Evolutionary conservation across 2,113 vertebrate species (phyloP).

Genomic region (Aepyceros melampus): DNA sequence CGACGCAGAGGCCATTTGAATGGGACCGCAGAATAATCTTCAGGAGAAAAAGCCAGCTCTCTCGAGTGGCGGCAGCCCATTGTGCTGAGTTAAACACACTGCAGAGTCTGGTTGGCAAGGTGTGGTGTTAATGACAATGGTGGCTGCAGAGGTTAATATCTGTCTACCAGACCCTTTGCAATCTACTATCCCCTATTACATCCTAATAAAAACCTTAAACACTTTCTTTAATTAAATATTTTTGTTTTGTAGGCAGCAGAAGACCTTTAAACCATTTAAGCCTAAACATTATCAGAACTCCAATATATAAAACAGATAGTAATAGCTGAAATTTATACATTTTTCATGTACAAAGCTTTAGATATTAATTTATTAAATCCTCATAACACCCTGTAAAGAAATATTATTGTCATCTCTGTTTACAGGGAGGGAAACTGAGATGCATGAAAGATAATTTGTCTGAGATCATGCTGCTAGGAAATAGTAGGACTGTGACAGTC

Average conservation of each 20-base stretch:
- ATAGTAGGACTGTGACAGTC: not conserved
- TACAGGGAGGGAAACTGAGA: not conserved
- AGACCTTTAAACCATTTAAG: constrained; percentile 6
- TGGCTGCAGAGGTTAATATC: not conserved
- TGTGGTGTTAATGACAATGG: not conserved
- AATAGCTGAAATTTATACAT: not conserved
- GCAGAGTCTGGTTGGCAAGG: not conserved
- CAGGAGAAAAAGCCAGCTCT: constrained; percentile 7
- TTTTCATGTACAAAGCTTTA: not conserved
- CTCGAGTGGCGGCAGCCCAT: not conserved
- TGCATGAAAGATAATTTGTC: not conserved
- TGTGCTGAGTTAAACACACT: not conserved
- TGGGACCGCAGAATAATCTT: not conserved
- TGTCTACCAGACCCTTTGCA: not conserved
- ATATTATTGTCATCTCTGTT: not conserved
- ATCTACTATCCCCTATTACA: not conserved
- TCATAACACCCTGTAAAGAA: not conserved
- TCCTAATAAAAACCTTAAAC: not conserved
- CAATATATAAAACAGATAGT: not conserved
- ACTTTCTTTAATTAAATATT: not conserved
- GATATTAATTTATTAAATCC: not conserved
- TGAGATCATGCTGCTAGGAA: not conserved
- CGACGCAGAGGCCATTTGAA: not conserved
- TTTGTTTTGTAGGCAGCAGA: constrained; percentile 17
- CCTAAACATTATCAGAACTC: not conserved